A percentile compares a stretch with the other conserved stretches of the same genome.
These are phyloP conservation scores for Acanthococcus lagerstroemiae DNA, from an alignment of 2,888 invertebrate genomes.

Conservation along the genomic window DNA sequence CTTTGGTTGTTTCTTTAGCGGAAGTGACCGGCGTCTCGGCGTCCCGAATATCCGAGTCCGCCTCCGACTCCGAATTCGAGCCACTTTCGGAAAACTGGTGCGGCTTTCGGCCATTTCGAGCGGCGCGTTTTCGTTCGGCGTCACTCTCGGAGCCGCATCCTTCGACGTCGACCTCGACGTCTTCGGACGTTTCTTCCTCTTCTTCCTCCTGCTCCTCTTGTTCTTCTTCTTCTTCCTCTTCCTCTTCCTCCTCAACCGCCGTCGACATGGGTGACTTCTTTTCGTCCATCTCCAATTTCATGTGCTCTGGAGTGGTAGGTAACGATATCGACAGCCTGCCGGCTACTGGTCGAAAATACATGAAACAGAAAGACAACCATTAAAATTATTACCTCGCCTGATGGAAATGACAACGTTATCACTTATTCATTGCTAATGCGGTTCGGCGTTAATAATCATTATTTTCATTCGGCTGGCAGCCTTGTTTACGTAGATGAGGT, in stretches of 20 bases:
- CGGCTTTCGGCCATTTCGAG: conserved; percentile 3
- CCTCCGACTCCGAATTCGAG: conserved; percentile 21
- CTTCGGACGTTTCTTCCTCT: conserved; percentile 22
- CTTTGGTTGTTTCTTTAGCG: conserved; percentile 22
- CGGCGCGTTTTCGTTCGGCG: conserved; percentile 8
- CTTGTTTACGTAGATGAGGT: too few relatives aligned
- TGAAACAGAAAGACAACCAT: neutral
- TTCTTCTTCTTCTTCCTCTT: conserved; percentile 6
- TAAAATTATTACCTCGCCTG: too few relatives aligned
- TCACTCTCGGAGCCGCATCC: conserved; percentile 23
- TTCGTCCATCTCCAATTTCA: conserved; percentile 8
- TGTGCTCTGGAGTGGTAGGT: conserved; percentile 14
- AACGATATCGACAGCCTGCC: conserved; percentile 22
- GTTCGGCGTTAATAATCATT: too few relatives aligned
- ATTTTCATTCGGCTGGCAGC: too few relatives aligned
- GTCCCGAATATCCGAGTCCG: conserved; percentile 17
- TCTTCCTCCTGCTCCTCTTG: conserved; percentile 20
- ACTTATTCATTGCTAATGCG: too few relatives aligned
- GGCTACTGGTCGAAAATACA: conserved; percentile 1
- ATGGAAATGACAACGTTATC: too few relatives aligned
- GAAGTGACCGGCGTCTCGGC: conserved; percentile 20
- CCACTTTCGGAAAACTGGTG: conserved; percentile 17
- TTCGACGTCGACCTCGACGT: conserved; percentile 25
- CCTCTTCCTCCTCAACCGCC: conserved; percentile 8
- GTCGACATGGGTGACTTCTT: neutral